Percentiles rank a stretch among this genome's conserved stretches.
Evolutionary conservation across 2,888 invertebrate genomes (phyloP).

Genomic region (Maniola hyperantus): DNA sequence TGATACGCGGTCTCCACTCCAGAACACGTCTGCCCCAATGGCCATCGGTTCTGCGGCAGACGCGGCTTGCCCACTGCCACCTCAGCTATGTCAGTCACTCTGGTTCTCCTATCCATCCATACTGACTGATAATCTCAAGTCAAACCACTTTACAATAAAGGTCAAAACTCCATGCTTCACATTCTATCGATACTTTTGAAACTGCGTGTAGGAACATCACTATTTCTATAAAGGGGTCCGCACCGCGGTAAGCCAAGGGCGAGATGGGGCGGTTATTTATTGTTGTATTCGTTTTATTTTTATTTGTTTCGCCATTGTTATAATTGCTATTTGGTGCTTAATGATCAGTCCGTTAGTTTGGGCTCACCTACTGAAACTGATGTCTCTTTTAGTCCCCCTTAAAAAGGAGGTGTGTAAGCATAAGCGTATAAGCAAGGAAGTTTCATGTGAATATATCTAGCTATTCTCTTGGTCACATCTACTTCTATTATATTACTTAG

Average conservation of each 20-base stretch:
- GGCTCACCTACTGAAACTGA: slow-evolving; percentile 1
- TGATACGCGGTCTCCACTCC: too few relatives aligned
- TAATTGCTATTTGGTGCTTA: slow-evolving; percentile 64
- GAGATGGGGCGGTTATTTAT: slow-evolving; percentile 63
- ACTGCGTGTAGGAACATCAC: slow-evolving; percentile 49
- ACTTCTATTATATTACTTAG: too few relatives aligned
- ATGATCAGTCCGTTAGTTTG: slow-evolving; percentile 53
- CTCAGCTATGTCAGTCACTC: too few relatives aligned
- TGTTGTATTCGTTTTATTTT: slow-evolving; percentile 71
- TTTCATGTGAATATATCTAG: too few relatives aligned
- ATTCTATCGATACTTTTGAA: slow-evolving; percentile 53
- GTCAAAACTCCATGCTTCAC: slow-evolving; percentile 44
- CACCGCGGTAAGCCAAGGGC: slow-evolving; percentile 61
- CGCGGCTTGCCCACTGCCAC: too few relatives aligned
- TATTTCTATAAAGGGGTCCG: slow-evolving; percentile 55
- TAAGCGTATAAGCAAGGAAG: too few relatives aligned
- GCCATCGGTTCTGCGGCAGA: too few relatives aligned
- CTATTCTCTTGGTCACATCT: too few relatives aligned
- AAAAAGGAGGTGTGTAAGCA: not conserved
- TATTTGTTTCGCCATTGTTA: slow-evolving; percentile 65
- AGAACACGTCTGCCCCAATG: too few relatives aligned
- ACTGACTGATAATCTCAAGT: not conserved
- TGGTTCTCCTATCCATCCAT: too few relatives aligned
- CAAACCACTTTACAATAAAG: slow-evolving; percentile 35
- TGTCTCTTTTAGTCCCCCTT: slow-evolving; percentile 5